Evolutionary conservation across 37 sponge, comb jelly and placozoan species (phyloP), one percentile per base, ranked within the genome.

Genomic region (Ephydatia muelleri): DNA sequence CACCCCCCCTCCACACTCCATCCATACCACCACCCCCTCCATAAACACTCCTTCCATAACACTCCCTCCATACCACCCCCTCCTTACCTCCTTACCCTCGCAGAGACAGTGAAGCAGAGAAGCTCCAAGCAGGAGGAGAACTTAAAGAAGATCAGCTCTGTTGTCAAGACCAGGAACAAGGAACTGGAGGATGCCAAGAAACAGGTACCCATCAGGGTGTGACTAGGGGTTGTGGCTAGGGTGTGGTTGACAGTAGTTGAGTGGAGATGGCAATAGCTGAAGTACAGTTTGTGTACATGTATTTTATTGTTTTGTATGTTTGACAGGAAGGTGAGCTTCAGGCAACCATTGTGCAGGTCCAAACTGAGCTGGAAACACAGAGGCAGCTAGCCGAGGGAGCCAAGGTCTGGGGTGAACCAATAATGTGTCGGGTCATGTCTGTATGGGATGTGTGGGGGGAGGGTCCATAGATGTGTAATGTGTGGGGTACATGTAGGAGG

Each of bases 111-210:
- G 70, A 67, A 35, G 21, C 77, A 80, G 70, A 87, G 90, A 57
- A 25, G 71, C 13, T 35, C 23, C 23, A 48, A 80, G 70, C 43
- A 65, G 13, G 94, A 93, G 23, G 92, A 96, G 75, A 86, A 72
- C 27, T 40, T 85, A 49, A 72, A 69, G 5, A 96, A 93, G 72
- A 65, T 93, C 70, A 96, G 82, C 80, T 23, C 76, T 93, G 76
- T 57, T 88, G 71, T 89, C 70, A 96, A 89, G 91, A 88, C 83
- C 49, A 91, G 82, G 85, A 43, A 43, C 43, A 94, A 94, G 70
- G 96, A 96, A 70, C 83, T 96, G 84, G 77, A 73, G 14, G 92
- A 93, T 27, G 73, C 82, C 0, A 88, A 86, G 83, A 88, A 77
- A 49, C 68, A 86, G 69, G 83, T 83, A 84, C 26, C n/a, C 19